Evolutionary conservation across 2,113 vertebrate genomes (phyloP), one percentile per base, ranked within the genome.

Genomic region (Forbesichthys agassizii): DNA sequence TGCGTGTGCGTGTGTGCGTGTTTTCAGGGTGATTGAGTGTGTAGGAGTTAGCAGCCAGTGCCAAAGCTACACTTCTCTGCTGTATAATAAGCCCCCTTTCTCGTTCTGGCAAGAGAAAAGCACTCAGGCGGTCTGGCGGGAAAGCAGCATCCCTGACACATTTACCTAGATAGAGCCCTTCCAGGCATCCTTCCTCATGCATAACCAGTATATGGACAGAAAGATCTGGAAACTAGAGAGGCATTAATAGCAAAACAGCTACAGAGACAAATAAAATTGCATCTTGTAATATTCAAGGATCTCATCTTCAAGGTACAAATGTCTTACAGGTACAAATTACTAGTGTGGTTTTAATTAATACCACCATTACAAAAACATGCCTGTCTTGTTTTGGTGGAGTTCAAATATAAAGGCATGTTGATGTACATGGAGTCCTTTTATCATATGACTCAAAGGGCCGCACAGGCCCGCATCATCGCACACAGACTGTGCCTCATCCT

Each of bases 161-260:
- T 82, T 71, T 78, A 84, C 64, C 77, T 68, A 66, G 65, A 75
- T 75, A 74, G 54, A 71, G 46, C 60, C 73, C 53, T 79, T 74
- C 78, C 61, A 79, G 66, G 64, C 16, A 16, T 16, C 16, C 16
- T 16, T 16, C 16, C 63, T 20, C 46, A 4, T 55, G 67, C 51
- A 67, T 76, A 69, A 70, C 66, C 64, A 52, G 42, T 71, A 52
- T 53, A 52, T 55, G 61, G 14, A 12, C 11, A 51, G 53, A 20
- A 18, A 1, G 18, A 16, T 27, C 27, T 27, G 69, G 64, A 33
- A 27, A 58, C 36, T 33, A 62, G 62, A 62, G 62, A 66, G 8
- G 11, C 53, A 0, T 42, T 72, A 61, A 53, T 36, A 58, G 16
- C 5, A 27, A 54, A 69, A 65, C 55, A 54, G 20, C 47, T 47